Conservation (phyloP, 92 coral and sea anemone species). For the Anthopleura xanthogrammica region DNA sequence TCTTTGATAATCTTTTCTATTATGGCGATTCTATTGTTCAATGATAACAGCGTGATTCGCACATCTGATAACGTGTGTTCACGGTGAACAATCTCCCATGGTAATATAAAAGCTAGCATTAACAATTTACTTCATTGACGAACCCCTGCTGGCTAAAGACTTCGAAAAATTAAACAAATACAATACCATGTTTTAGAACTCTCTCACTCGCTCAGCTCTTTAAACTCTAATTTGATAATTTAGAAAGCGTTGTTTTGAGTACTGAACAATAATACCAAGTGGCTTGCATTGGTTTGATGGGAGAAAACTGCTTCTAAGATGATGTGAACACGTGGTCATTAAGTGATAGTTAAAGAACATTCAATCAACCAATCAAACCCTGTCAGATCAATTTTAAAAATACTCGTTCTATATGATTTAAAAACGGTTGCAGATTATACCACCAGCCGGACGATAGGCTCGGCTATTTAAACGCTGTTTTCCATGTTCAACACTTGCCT, state of each 20-base stretch:
- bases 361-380: neutral
- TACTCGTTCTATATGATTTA: neutral
- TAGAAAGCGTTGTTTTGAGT: slow-evolving; percentile 15
- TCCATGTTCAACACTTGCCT: neutral
- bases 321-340: neutral
- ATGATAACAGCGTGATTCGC: slow-evolving; percentile 4
- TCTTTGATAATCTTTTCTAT: neutral
- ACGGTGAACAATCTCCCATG: slow-evolving; percentile 15
- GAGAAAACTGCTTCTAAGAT: neutral
- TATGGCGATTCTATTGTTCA: neutral
- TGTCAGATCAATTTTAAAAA: neutral
- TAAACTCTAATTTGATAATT: slow-evolving; percentile 12
- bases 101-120: neutral
- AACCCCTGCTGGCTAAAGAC: neutral
- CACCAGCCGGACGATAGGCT: neutral
- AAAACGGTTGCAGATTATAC: neutral
- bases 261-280: slow-evolving; percentile 24
- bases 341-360: neutral
- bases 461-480: neutral
- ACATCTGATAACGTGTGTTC: slow-evolving; percentile 19
- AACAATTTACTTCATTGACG: slow-evolving; percentile 17
- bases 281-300: neutral
- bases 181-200: neutral
- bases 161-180: neutral
- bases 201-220: slow-evolving; percentile 7